Evolutionary conservation across 2,113 vertebrate species (phyloP).

Genomic region (Helogale parvula): DNA sequence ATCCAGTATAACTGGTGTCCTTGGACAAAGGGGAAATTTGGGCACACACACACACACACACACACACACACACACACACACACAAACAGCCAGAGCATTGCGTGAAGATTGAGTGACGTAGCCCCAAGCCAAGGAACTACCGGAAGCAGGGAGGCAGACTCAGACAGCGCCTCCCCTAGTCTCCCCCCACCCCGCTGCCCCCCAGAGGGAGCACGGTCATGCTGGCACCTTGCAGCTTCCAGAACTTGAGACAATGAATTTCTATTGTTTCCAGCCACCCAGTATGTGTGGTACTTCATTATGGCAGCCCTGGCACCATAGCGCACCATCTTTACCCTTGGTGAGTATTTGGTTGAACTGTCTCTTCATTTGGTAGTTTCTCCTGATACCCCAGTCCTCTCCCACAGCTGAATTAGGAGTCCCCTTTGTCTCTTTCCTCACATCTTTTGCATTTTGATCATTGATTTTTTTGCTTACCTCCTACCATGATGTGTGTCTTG

Average conservation of each 20-base stretch:
- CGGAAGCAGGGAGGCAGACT: background rate
- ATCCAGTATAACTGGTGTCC: background rate
- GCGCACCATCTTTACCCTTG: background rate
- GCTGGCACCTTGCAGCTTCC: no score
- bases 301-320: background rate
- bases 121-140: background rate
- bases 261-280: background rate
- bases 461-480: background rate
- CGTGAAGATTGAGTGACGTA: background rate
- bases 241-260: background rate
- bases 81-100: background rate
- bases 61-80: background rate
- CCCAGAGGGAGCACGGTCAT: background rate
- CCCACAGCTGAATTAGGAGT: background rate
- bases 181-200: no score
- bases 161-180: rapidly evolving
- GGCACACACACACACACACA: background rate
- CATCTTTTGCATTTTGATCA: background rate
- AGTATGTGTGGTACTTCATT: background rate
- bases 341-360: background rate
- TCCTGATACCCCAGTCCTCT: background rate
- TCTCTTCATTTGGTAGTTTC: background rate
- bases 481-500: background rate
- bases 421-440: background rate
- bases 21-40: background rate